Base-by-base conservation (phyloP, 1,140 invertebrate genomes). In the Helicoverpa zea region DNA sequence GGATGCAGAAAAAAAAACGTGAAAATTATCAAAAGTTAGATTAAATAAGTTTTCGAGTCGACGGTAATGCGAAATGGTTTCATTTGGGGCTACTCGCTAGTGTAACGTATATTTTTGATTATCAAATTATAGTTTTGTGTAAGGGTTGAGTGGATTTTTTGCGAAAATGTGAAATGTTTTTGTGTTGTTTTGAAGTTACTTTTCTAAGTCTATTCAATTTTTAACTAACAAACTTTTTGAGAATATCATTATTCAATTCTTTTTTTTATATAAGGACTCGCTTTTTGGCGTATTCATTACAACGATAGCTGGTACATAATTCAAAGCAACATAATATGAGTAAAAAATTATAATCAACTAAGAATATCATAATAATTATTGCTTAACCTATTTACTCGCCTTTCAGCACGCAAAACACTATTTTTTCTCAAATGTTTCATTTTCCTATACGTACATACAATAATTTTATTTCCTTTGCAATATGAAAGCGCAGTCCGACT, bases 11-110 rank as follows among this genome's bases (percentile, higher is more conserved):
- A 88, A 89, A 43, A 90, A 86, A 87, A 80, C 49, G 74, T 68
- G 78, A 82, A 85, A 88, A 87, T 85, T 64, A 77, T 82, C 86
- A 84, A 85, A 89, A 90, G 87, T 89, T 90, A 89, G 86, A 90
- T 90, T 90, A 90, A 87, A 90, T 83, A 90, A 90, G 87, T 90
- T 90, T 85, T 81, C 81, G 81, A 82, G 43, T 61, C 84, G 54
- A 81, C 73, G 80, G 18, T 74, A 81, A 87, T 82, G 78, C 78
- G 87, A 79, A 77, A 83, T 72, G 84, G 82, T 85, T 87, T 78
- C 85, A 87, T 83, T 86, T 86, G 35, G 35, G 7, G 80, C 83
- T 81, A 86, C 87, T 84, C 85, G 74, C n/a, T 51, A 14, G 52
- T 76, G 81, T 70, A 77, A 59, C 43, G 16, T 70, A 49, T 23